A percentile compares a stretch with the other conserved stretches of the same genome.
Evolutionary conservation across 2,888 invertebrate genomes (phyloP).

Genomic region (Dione vanillae): DNA sequence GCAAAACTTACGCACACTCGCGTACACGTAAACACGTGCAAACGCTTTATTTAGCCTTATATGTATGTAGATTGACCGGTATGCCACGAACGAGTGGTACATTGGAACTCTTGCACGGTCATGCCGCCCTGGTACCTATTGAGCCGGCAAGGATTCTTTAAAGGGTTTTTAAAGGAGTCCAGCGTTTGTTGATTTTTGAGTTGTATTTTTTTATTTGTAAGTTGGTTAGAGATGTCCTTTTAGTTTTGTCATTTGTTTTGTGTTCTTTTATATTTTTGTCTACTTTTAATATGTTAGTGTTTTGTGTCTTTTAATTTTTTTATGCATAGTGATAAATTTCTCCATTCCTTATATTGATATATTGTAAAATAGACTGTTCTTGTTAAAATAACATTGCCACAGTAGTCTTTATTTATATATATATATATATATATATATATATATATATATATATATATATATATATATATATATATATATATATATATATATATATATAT

Average conservation of each 20-base stretch:
- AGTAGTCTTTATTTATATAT: too few relatives aligned
- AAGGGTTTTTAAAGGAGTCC: conserved; percentile 51
- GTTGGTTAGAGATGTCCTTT: not conserved
- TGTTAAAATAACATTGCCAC: too few relatives aligned
- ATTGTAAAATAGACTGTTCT: too few relatives aligned
- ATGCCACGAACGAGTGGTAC: conserved; percentile 55
- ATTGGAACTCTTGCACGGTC: conserved; percentile 53
- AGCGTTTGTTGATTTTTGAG: conserved; percentile 23
- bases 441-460: too few relatives aligned
- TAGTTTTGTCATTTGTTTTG: not conserved
- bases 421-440: too few relatives aligned
- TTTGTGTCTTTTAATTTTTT: not conserved
- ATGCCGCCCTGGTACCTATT: conserved; percentile 71
- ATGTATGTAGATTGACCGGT: conserved; percentile 74
- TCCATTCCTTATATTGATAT: too few relatives aligned
- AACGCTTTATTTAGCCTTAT: conserved; percentile 73
- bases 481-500: too few relatives aligned
- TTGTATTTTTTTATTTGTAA: conserved; percentile 1
- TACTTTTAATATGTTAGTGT: not conserved
- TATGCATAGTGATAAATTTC: too few relatives aligned
- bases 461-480: too few relatives aligned
- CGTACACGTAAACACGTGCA: conserved; percentile 59
- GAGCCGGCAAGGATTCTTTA: conserved; percentile 69
- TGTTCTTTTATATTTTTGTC: not conserved
- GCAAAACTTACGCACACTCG: conserved; percentile 57